Base-by-base conservation (phyloP, 1,140 invertebrate genomes). In the Acromyrmex charruanus region DNA sequence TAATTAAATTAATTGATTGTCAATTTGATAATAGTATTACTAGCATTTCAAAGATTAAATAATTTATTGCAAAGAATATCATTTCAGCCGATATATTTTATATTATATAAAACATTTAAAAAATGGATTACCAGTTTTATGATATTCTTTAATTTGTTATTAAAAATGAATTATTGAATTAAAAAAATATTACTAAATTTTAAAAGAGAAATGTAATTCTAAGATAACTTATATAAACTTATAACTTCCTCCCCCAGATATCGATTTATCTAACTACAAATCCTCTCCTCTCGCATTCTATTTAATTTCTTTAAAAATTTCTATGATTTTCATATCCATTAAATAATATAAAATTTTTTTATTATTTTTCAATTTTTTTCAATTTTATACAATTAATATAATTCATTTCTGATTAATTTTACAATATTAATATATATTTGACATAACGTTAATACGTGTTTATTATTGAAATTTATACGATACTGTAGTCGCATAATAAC, bases 401-500 rank as follows among this genome's bases (percentile, higher is more conserved):
- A 28, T 12, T 7, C 9, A 49, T 51, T 58, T 31, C 18, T 58
- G 2, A 35, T 75, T 55, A 74, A 74, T 65, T 39, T 61, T 28
- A 21, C n/a, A 5, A 35, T 18, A 63, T 63, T 49, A 61, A 61
- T 18, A 16, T 21, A 18, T 65, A 31, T 35, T 44, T 77, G 16
- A 72, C n/a, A n/a, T 66, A 66, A 79, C 3, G 18, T 66, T 79
- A 39, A 39, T 39, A 66, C 18, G 9, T 10, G 9, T 10, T 10
- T 35, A 55, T 53, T 80, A 66, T 18, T 31, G 14, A 80, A 79
- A 51, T 66, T 68, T 79, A 14, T 12, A 49, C 18, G 21, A 49
- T 66, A 79, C 21, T 49, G n/a, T 58, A 39, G 25, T 51, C 18
- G 10, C 18, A 39, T 79, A 44, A 63, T 63, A 79, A 53, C 31